These are phyloP conservation scores for Acanthosepion lycidas DNA, from an alignment of 2,888 invertebrate genomes.

Conservation along the genomic window DNA sequence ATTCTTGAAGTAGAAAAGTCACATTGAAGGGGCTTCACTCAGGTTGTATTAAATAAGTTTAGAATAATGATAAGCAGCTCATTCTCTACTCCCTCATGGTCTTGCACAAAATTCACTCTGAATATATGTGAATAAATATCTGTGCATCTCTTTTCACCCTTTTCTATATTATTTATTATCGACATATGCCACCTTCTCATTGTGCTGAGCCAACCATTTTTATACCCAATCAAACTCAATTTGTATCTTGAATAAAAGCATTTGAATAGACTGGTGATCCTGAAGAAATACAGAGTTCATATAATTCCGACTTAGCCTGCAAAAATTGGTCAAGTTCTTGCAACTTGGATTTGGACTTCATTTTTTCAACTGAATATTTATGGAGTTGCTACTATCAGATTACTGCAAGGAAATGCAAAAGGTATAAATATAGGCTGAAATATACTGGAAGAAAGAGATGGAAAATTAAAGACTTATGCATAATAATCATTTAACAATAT, in stretches of 20 bases:
- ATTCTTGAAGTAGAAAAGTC: not conserved
- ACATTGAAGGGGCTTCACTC: not conserved
- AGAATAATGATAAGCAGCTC: not conserved
- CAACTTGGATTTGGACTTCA: no score
- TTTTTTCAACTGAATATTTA: no score
- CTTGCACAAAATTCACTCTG: not conserved
- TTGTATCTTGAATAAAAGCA: not conserved
- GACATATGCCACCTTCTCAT: not conserved
- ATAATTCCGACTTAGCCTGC: not conserved
- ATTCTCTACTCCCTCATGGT: not conserved
- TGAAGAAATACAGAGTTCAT: not conserved
- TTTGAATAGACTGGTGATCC: not conserved
- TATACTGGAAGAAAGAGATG: no score
- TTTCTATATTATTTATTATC: not conserved
- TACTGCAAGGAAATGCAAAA: no score
- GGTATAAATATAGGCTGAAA: no score
- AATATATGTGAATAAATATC: not conserved
- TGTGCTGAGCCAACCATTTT: not conserved
- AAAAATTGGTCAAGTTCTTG: not conserved
- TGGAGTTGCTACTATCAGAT: no score
- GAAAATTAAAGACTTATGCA: no score
- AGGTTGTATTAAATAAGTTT: not conserved
- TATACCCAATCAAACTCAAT: constrained; percentile 20
- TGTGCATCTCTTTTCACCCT: not conserved
- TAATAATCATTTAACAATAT: no score